phyloP scores from a whole-genome alignment of 2,113 vertebrate species.

The Pandion haliaetus region DNA sequence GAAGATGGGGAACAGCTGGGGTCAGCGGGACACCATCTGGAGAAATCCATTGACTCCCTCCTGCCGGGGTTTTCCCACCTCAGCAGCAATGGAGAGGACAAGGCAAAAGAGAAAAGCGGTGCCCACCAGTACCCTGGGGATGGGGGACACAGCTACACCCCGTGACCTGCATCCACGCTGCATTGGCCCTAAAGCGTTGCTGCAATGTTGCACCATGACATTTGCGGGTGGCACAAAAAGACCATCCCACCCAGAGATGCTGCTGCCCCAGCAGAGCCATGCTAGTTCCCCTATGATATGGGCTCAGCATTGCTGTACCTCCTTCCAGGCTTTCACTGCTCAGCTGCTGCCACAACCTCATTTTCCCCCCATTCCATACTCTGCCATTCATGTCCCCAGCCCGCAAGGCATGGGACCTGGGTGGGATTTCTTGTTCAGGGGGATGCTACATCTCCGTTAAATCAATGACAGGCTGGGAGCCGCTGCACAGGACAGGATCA shows the following conservation, averaged over 20 bases:
- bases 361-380: neutral
- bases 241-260: no score
- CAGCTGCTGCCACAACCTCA: neutral
- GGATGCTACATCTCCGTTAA: neutral
- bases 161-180: accelerated
- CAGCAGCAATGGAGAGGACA: neutral
- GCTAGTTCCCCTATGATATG: neutral
- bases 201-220: accelerated
- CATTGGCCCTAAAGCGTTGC: accelerated
- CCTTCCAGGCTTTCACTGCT: neutral
- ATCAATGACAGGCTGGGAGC: neutral
- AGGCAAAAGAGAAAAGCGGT: neutral
- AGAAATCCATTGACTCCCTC: neutral
- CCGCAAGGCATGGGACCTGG: accelerated
- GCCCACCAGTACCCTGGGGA: accelerated
- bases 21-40: conserved; percentile 51
- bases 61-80: neutral
- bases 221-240: neutral
- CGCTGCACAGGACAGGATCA: neutral
- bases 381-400: neutral
- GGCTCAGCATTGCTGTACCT: accelerated
- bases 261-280: neutral
- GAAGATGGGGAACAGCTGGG: conserved; percentile 9
- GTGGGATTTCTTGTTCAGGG: neutral
- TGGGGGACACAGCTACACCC: neutral